phyloP scores from a whole-genome alignment of 1,140 invertebrate species.

The Drosophila biarmipes region DNA sequence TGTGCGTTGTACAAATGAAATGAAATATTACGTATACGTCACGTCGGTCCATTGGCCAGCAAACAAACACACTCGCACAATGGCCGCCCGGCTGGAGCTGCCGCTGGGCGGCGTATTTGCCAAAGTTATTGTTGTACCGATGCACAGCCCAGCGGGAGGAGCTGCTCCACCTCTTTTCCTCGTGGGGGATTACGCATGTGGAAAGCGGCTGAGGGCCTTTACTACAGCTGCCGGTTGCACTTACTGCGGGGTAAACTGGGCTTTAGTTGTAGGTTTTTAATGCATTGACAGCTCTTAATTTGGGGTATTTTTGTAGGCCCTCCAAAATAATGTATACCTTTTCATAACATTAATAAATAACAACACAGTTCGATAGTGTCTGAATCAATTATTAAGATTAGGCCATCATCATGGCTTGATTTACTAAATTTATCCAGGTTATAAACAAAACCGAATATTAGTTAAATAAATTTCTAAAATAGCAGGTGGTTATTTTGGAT shows the following conservation, averaged over 20 bases:
- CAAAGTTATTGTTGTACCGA: slow-evolving; percentile 72
- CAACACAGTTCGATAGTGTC: neutral
- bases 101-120: slow-evolving; percentile 55
- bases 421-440: too few species aligned
- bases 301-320: too few species aligned
- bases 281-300: neutral
- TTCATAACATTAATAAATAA: neutral
- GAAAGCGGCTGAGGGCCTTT: neutral
- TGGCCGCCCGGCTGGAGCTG: slow-evolving; percentile 33
- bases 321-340: neutral
- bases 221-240: slow-evolving; percentile 1
- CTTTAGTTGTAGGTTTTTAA: neutral
- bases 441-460: too few species aligned
- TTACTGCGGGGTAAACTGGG: neutral
- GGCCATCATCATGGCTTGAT: too few species aligned
- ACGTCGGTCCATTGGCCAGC: slow-evolving; percentile 72
- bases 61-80: slow-evolving; percentile 52
- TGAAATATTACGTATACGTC: slow-evolving; percentile 81
- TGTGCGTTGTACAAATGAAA: slow-evolving; percentile 68
- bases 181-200: neutral
- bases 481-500: too few species aligned
- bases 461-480: too few species aligned
- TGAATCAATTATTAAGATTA: neutral
- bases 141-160: slow-evolving; percentile 16
- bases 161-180: slow-evolving; percentile 5